Evolutionary conservation across 2,113 vertebrate species (phyloP).

Genomic region (Pyxicephalus adspersus): DNA sequence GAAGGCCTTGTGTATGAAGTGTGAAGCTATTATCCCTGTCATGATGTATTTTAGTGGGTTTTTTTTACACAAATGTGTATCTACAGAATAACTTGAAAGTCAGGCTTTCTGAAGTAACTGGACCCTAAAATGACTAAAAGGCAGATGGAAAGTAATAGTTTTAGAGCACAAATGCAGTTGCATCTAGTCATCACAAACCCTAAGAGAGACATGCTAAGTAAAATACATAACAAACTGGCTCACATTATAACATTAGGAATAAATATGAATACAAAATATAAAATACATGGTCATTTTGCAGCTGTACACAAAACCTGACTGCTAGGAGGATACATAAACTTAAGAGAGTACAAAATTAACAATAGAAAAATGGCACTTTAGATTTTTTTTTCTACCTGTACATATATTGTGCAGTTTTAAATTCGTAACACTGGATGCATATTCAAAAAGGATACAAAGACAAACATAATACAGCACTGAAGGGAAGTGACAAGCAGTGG

Average conservation of each 20-base stretch:
- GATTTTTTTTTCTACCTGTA: conserved; percentile 25
- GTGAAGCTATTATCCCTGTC: too few relatives aligned
- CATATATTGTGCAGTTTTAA: conserved; percentile 40
- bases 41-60: neutral
- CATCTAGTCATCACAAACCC: conserved; percentile 29
- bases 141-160: neutral
- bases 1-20: too few relatives aligned
- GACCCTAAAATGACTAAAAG: neutral
- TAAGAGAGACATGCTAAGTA: conserved; percentile 17
- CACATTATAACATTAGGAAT: conserved; percentile 27
- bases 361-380: conserved; percentile 59
- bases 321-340: conserved; percentile 70
- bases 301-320: conserved; percentile 56
- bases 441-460: neutral
- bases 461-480: conserved; percentile 19
- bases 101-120: neutral
- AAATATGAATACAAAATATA: conserved; percentile 46
- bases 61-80: too few relatives aligned
- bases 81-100: neutral
- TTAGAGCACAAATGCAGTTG: neutral
- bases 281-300: conserved; percentile 40
- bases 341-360: conserved; percentile 68
- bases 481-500: conserved; percentile 7
- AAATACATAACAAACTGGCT: conserved; percentile 19
- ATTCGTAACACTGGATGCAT: conserved; percentile 25